phyloP scores from a whole-genome alignment of 1,140 invertebrate genomes.

The Oedothorax gibbosus region DNA sequence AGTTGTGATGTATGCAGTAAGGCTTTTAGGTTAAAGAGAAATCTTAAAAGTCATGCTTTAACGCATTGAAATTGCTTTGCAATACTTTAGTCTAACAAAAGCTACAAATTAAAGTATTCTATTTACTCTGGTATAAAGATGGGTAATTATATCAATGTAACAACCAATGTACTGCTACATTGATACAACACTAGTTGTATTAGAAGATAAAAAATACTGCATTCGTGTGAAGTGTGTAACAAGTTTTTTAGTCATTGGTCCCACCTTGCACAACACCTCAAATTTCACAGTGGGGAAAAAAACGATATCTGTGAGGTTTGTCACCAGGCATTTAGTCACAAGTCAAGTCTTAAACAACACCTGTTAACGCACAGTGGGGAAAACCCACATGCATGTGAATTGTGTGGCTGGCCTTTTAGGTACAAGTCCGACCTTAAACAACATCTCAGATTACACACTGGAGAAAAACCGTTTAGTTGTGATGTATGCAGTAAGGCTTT shows the following conservation, averaged over 20 bases:
- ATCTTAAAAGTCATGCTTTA: too few relatives aligned
- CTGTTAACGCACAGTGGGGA: not conserved
- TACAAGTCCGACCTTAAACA: not conserved
- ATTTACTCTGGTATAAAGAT: too few relatives aligned
- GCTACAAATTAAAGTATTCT: too few relatives aligned
- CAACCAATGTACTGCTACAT: too few relatives aligned
- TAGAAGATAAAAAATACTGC: too few relatives aligned
- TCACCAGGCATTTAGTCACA: not conserved
- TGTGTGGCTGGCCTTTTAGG: not conserved
- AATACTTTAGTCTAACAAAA: too few relatives aligned
- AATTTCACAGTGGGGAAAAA: not conserved
- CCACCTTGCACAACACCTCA: not conserved
- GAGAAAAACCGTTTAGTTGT: not conserved
- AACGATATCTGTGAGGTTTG: not conserved
- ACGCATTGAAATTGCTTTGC: too few relatives aligned
- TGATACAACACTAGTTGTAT: too few relatives aligned
- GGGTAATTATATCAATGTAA: too few relatives aligned
- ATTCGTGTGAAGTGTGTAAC: conserved; percentile 4
- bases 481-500: not conserved
- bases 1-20: not conserved
- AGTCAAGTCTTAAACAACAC: not conserved
- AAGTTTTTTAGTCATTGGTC: not conserved
- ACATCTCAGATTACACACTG: not conserved
- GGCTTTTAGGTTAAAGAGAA: not conserved
- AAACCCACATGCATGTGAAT: not conserved